Conservation (phyloP, 2,113 vertebrate species). For the Actinemys pallida region DNA sequence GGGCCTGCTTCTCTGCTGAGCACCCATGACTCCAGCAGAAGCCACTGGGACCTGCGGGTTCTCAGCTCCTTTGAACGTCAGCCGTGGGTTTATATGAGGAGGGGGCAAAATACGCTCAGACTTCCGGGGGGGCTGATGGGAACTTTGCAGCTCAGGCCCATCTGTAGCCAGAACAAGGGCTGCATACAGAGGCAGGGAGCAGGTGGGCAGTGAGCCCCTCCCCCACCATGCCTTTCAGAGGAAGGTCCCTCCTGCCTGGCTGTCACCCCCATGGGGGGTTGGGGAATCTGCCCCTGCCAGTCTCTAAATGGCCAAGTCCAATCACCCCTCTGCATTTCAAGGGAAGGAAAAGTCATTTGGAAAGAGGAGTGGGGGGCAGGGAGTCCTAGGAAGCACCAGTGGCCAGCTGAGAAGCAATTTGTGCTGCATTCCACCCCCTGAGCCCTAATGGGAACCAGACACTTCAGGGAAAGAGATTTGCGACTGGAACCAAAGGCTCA, state of each 20-base stretch:
- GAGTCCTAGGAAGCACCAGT: not conserved
- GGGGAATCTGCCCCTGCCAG: not conserved
- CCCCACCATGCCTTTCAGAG: not conserved
- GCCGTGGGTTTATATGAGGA: not conserved
- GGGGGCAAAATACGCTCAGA: not conserved
- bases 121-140: not conserved
- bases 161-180: not conserved
- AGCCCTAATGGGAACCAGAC: conserved; percentile 61
- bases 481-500: not conserved
- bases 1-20: not conserved
- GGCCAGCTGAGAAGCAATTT: conserved; percentile 33
- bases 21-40: not conserved
- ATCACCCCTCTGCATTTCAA: conserved; percentile 12
- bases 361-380: not conserved
- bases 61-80: not conserved
- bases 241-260: not conserved
- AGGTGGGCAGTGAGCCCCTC: not conserved
- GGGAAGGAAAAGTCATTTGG: conserved; percentile 30
- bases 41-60: not conserved
- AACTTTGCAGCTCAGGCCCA: not conserved
- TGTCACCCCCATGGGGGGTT: not conserved
- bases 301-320: not conserved
- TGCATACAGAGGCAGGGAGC: not conserved
- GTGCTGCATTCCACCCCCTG: conserved; percentile 69
- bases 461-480: not conserved